Evolutionary conservation across 1,140 invertebrate species (phyloP), one percentile per base, ranked within the genome.

Genomic region (Babylonia areolata): DNA sequence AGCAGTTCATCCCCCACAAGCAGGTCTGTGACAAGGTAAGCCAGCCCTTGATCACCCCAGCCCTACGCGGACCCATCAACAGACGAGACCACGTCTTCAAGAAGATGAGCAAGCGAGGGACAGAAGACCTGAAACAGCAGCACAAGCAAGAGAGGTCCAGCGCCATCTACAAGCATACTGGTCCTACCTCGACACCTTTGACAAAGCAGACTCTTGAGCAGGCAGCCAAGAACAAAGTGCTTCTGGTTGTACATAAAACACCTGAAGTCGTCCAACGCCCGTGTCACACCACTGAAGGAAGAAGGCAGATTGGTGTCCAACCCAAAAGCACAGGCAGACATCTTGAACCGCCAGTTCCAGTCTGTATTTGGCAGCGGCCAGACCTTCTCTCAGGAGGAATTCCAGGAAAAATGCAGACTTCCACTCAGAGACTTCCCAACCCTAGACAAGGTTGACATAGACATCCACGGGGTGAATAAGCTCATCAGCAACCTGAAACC

Each of bases 391-490:
- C 46, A 0, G 46, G 58, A 69, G n/a, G 58, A 69, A 69, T 69
- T 69, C 58, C 20, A n/a, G 6, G 1, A 69, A 31, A 64, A 64
- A 3, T 28, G 20, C 23, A 31, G 23, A 20, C 3, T 23, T 20
- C 58, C 17, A 28, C 20, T 28, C 58, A 28, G 58, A 28, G 58
- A 64, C 58, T 64, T 64, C 73, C n/a, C 73, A 37, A 81, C n/a
- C 0, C 82, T 86, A 71, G 40, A 39, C 40, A 80, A 88, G 2
- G 82, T 88, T 39, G 23, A 86, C 54, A 87, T 84, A 28, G 23
- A 46, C 1, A 40, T n/a, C 2, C 75, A 71, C 5, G 85, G 82
- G 23, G 79, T 85, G 2, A 23, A 33, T 0, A 86, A 86, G 69
- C 79, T 85, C 3, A 35, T 88, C 31, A n/a, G 40, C 33, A 39